Evolutionary conservation across 2,888 invertebrate species (phyloP).

Genomic region (Eilema sororculum): DNA sequence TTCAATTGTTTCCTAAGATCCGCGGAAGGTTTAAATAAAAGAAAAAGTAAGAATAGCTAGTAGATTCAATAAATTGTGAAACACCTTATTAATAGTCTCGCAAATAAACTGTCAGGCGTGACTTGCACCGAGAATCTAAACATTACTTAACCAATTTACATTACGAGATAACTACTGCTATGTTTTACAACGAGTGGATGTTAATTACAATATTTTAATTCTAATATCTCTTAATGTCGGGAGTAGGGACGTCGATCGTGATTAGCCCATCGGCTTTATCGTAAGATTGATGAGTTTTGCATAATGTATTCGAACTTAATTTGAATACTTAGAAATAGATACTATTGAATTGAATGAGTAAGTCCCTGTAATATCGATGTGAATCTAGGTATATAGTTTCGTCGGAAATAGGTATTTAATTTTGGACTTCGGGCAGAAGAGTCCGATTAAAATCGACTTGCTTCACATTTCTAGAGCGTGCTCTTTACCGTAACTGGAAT

Average conservation of each 20-base stretch:
- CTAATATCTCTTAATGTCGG: conserved; percentile 13
- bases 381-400: too few species aligned
- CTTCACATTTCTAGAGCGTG: too few species aligned
- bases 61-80: too few species aligned
- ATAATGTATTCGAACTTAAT: conserved; percentile 3
- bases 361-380: neutral
- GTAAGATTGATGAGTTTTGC: conserved; percentile 7
- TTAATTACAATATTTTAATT: conserved; percentile 14
- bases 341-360: neutral
- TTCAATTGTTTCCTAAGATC: too few species aligned
- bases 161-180: neutral
- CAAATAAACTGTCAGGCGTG: neutral
- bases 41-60: too few species aligned
- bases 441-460: too few species aligned
- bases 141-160: neutral
- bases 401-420: too few species aligned
- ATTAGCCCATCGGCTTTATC: conserved; percentile 8
- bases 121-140: neutral
- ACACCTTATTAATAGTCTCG: neutral
- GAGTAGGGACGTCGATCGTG: conserved; percentile 10
- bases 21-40: too few species aligned
- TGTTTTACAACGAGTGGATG: neutral
- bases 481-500: too few species aligned
- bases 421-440: too few species aligned
- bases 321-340: conserved; percentile 8